These are phyloP conservation scores for Heteronetta atricapilla DNA, from an alignment of 2,113 vertebrate species.

Conservation along the genomic window DNA sequence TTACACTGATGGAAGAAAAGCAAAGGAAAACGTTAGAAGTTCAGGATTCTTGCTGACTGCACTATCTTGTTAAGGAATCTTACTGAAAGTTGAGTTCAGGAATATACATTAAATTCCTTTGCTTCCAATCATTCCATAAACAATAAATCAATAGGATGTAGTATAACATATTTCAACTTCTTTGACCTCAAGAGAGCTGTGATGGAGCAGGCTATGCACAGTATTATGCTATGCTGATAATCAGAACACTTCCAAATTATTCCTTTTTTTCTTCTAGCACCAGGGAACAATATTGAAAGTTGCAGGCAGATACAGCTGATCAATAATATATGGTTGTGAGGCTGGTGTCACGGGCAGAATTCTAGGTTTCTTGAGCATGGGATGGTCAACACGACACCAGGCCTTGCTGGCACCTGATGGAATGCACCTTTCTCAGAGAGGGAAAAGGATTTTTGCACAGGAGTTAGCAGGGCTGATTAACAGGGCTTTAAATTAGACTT, in stretches of 20 bases:
- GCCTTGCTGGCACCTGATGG: too few relatives aligned
- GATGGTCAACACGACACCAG: too few relatives aligned
- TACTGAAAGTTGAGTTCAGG: not conserved
- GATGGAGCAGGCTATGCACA: not conserved
- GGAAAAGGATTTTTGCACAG: too few relatives aligned
- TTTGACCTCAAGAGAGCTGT: not conserved
- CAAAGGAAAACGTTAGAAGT: not conserved
- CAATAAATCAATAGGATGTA: not conserved
- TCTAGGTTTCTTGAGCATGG: too few relatives aligned
- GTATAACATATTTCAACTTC: not conserved
- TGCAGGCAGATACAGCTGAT: too few relatives aligned
- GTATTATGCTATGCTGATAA: not conserved
- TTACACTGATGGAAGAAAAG: not conserved
- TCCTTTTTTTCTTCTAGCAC: too few relatives aligned
- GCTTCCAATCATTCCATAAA: not conserved
- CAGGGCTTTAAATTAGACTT: too few relatives aligned
- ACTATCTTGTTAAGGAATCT: not conserved
- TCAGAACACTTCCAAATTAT: not conserved
- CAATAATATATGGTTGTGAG: too few relatives aligned
- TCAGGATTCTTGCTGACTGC: constrained; percentile 29
- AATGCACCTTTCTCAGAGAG: too few relatives aligned
- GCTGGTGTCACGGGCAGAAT: too few relatives aligned
- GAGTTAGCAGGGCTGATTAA: too few relatives aligned
- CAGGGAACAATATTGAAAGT: too few relatives aligned
- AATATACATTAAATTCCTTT: not conserved